phyloP scores from a whole-genome alignment of 2,113 vertebrate species.

The Turdus rufiventris region DNA sequence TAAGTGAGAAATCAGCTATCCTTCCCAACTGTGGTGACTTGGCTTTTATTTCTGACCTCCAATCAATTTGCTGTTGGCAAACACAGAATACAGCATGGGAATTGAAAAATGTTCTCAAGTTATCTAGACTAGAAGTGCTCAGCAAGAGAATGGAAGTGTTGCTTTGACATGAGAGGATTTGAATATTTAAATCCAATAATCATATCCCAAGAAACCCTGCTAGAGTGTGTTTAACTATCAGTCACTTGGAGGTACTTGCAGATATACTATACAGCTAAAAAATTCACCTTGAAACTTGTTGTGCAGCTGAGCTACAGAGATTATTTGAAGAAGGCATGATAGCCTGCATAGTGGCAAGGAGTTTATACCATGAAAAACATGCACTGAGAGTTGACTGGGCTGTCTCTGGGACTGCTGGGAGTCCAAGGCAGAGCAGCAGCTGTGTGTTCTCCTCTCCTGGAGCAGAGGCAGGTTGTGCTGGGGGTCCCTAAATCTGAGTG shows the following conservation, averaged over 20 bases:
- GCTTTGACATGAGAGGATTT: background rate
- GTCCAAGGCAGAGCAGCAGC: background rate
- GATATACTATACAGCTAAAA: background rate
- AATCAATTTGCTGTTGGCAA: background rate
- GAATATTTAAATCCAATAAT: background rate
- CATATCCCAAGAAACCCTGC: background rate
- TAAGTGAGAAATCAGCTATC: background rate
- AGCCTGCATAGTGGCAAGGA: background rate
- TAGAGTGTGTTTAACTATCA: background rate
- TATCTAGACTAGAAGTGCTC: background rate
- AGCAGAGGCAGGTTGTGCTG: background rate
- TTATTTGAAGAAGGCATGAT: background rate
- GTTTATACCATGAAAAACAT: fast-evolving
- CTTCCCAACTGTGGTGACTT: background rate
- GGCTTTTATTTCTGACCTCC: background rate
- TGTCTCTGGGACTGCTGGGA: background rate
- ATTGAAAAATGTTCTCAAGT: background rate
- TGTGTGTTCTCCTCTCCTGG: background rate
- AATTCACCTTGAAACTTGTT: background rate
- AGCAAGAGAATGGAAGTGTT: background rate
- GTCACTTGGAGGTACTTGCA: background rate
- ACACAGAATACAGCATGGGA: background rate
- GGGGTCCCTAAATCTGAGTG: background rate
- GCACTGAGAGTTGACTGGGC: fast-evolving
- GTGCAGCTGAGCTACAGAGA: background rate